These are phyloP conservation scores for Hemibagrus wyckioides DNA, from an alignment of 2,113 vertebrate genomes.

Conservation along the genomic window DNA sequence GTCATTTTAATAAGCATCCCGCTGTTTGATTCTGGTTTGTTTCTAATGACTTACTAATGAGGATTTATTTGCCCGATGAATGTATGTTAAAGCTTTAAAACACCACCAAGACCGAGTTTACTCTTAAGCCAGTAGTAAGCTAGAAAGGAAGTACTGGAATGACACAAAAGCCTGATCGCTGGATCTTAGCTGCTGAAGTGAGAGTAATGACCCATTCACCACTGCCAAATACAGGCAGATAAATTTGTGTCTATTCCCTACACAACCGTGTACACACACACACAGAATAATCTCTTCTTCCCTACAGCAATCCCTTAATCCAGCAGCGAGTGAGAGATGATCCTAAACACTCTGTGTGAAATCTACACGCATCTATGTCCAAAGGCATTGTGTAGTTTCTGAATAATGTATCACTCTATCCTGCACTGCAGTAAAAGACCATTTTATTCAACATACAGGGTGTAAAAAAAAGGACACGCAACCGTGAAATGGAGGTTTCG, in stretches of 20 bases:
- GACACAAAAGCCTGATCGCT: not conserved
- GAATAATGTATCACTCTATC: constrained; percentile 5
- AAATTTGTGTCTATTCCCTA: not conserved
- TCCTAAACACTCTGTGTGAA: not conserved
- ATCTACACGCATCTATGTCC: not conserved
- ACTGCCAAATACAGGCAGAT: constrained; percentile 14
- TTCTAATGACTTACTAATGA: constrained; percentile 19
- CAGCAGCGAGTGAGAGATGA: not conserved
- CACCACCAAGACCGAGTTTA: not conserved
- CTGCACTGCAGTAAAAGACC: not conserved
- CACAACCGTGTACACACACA: not conserved
- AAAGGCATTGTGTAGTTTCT: not conserved
- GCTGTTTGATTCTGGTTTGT: constrained; percentile 25
- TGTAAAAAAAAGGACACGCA: not conserved
- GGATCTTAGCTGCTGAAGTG: constrained; percentile 5
- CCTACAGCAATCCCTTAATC: not conserved
- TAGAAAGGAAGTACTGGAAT: not conserved
- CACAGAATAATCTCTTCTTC: not conserved
- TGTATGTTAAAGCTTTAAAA: not conserved
- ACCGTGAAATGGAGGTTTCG: not conserved
- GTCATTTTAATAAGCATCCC: constrained; percentile 17
- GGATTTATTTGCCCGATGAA: not conserved
- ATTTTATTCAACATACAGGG: not conserved
- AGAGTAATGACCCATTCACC: not conserved
- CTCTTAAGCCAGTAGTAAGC: not conserved